Evolutionary conservation across 2,797 vertebrate species (phyloP).

Genomic region (Acipenser transmontanus): DNA sequence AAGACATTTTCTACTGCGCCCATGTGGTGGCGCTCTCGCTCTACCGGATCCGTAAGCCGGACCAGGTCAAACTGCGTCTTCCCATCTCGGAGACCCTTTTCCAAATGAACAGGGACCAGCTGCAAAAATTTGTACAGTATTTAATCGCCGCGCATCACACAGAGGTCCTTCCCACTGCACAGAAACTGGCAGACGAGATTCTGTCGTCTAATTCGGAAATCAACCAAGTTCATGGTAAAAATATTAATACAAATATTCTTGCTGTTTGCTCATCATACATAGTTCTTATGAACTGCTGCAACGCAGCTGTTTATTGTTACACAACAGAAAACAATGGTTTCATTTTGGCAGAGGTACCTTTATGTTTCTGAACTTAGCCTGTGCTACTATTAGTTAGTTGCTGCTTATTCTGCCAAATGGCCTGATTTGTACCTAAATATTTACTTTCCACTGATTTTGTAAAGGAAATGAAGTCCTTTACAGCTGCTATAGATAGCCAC

Average conservation of each 20-base stretch:
- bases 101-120: constrained; percentile 85
- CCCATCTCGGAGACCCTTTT: constrained; percentile 87
- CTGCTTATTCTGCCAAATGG: not conserved
- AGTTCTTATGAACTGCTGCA: too few species aligned
- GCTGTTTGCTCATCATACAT: too few species aligned
- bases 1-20: constrained; percentile 97
- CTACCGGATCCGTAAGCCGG: constrained; percentile 93
- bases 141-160: constrained; percentile 79
- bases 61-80: constrained; percentile 88
- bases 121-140: constrained; percentile 85
- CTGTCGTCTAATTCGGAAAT: constrained; percentile 83
- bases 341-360: too few species aligned
- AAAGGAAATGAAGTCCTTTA: not conserved
- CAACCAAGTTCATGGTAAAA: constrained; percentile 80
- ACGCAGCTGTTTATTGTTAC: too few species aligned
- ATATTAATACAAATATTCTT: too few species aligned
- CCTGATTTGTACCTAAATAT: not conserved
- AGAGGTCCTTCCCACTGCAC: constrained; percentile 75
- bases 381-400: too few species aligned
- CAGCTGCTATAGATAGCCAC: not conserved
- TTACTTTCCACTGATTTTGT: not conserved
- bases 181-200: constrained; percentile 83
- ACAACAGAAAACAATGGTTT: too few species aligned
- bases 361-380: too few species aligned
- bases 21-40: constrained; percentile 95